Percentiles rank a stretch among this genome's conserved stretches.
These are phyloP conservation scores for Scomber scombrus DNA, from an alignment of 2,113 vertebrate genomes.

Conservation along the genomic window DNA sequence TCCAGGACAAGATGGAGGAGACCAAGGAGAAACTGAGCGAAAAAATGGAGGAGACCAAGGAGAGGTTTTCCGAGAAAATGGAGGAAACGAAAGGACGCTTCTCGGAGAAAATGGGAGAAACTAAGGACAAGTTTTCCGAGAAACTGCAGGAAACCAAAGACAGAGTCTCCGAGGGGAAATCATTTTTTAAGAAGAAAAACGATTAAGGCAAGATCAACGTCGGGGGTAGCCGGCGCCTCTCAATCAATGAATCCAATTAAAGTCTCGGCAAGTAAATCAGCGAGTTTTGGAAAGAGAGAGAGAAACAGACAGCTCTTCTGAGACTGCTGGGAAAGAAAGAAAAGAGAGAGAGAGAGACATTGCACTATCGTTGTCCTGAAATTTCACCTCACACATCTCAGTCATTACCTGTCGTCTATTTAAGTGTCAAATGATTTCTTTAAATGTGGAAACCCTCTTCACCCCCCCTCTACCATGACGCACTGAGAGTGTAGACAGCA, in stretches of 20 bases:
- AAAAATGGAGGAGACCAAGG: slow-evolving; percentile 86
- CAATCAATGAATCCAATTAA: slow-evolving; percentile 12
- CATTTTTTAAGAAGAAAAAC: slow-evolving; percentile 90
- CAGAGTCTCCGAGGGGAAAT: slow-evolving; percentile 87
- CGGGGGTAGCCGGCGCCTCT: neutral
- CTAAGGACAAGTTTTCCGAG: slow-evolving; percentile 85
- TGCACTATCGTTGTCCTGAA: slow-evolving; percentile 56
- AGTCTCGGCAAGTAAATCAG: slow-evolving; percentile 3
- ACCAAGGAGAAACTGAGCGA: slow-evolving; percentile 86
- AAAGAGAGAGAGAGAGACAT: slow-evolving; percentile 2
- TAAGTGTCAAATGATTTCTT: slow-evolving; percentile 31
- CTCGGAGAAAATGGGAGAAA: slow-evolving; percentile 92
- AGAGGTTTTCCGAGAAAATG: slow-evolving; percentile 90
- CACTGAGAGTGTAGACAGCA: slow-evolving; percentile 45
- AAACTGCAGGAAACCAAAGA: slow-evolving; percentile 96
- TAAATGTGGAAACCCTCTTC: slow-evolving; percentile 25
- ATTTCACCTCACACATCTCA: slow-evolving; percentile 29
- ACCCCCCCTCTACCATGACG: neutral
- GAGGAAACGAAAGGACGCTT: slow-evolving; percentile 90
- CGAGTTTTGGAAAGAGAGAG: neutral
- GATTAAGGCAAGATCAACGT: slow-evolving; percentile 77
- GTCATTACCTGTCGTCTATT: slow-evolving; percentile 41
- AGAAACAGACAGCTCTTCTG: slow-evolving; percentile 19
- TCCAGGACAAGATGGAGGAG: slow-evolving; percentile 95
- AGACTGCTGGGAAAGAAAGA: neutral